Base-by-base conservation (phyloP, 2,888 invertebrate genomes). In the Drosophila algonquin region DNA sequence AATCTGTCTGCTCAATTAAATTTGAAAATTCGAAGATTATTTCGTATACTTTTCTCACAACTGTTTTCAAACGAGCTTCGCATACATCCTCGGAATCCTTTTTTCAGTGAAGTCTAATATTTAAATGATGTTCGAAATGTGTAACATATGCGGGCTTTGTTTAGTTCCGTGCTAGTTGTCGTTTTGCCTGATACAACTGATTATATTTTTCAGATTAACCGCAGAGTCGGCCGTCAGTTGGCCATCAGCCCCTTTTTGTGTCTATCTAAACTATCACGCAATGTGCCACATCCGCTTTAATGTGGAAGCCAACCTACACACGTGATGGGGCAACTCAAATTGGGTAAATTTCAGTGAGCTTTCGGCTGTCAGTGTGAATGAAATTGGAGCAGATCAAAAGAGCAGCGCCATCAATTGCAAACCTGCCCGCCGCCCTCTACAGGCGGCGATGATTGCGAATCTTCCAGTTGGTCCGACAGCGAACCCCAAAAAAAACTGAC, bases 391-490 rank as follows among this genome's bases (percentile, higher is more conserved):
- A 8, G 30, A 30, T 30, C 30, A 32, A 32, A 32, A 32, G 32
- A 32, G 32, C 32, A 32, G 9, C 10, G 32, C 10, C 32, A 3
- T 32, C 32, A 78, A 81, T 78, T 74, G 75, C 63, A 63, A 64
- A 59, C 54, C 63, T 63, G 57, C 32, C 67, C 21, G 46, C 54
- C 58, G 52, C 54, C 58, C 56, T 76, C 68, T 65, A 58, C 67
- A 61, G 18, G 56, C 24, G 53, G 70, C 63, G 70, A 59, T 73
- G 76, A 81, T 78, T 80, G 75, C 73, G 60, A 77, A 80, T 70
- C 75, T 75, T 76, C 58, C 69, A 76, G 73, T 70, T 63, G 32
- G 47, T 1, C 75, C 79, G 54, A 57, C 62, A 59, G 56, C 47
- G 56, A 9, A 59, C 75, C 59, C 21, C 21, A 12, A 48, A 50